Evolutionary conservation across 2,797 vertebrate species (phyloP).

Genomic region (Poecilia gillii): DNA sequence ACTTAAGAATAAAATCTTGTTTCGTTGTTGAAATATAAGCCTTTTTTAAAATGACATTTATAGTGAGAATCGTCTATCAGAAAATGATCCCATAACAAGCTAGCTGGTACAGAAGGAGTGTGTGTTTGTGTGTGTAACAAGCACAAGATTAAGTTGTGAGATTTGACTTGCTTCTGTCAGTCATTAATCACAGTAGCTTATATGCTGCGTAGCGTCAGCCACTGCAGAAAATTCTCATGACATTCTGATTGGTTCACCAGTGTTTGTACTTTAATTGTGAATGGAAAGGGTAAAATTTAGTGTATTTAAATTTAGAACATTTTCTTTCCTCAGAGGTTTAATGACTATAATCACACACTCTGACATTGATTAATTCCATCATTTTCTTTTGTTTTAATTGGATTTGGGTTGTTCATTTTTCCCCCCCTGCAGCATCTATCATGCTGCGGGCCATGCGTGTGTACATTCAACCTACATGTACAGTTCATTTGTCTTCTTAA

Average conservation of each 20-base stretch:
- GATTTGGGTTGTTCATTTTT: constrained; percentile 81
- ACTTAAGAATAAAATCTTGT: neutral
- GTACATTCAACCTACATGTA: constrained; percentile 43
- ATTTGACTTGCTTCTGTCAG: constrained; percentile 36
- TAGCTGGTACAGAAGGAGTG: constrained; percentile 5
- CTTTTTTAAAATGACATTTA: neutral
- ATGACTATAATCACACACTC: constrained; percentile 80
- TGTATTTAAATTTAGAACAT: constrained; percentile 52
- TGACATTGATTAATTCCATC: constrained; percentile 87
- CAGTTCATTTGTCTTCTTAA: constrained; percentile 73
- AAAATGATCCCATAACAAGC: constrained; percentile 36
- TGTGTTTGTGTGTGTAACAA: constrained; percentile 21
- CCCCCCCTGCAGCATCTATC: constrained; percentile 62
- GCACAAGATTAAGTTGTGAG: constrained; percentile 11
- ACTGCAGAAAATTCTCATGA: neutral
- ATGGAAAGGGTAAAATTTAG: constrained; percentile 7
- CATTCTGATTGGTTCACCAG: neutral
- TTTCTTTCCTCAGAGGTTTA: constrained; percentile 74
- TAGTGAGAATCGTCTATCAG: neutral
- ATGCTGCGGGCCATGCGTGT: constrained; percentile 38
- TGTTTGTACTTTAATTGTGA: neutral
- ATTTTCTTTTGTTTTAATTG: constrained; percentile 87
- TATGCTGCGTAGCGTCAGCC: neutral
- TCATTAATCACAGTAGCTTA: constrained; percentile 73
- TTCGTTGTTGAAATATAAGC: neutral